Evolutionary conservation across 2,888 invertebrate genomes (phyloP), one percentile per base, ranked within the genome.

Genomic region (Cyclophora albipunctata): DNA sequence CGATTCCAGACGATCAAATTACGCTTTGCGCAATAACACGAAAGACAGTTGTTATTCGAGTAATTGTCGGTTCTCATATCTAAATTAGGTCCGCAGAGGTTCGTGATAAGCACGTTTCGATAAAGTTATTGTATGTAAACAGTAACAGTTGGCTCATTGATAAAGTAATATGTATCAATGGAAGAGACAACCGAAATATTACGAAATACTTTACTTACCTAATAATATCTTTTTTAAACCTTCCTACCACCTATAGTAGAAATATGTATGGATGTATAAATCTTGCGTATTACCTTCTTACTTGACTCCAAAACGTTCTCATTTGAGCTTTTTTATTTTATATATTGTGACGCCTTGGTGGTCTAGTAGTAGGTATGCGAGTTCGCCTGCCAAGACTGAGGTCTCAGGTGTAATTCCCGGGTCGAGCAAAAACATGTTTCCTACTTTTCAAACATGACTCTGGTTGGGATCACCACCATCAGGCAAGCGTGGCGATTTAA

Each of bases 101-200:
- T 50, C 7, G 73, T 76, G 81, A 81, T 78, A 74, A 71, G 69
- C 69, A 37, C 4, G 4, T 37, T 67, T 55, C 70, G 78, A 81
- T 81, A 82, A 81, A 37, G 20, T 37, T 37, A 5, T 75, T 75
- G 74, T 71, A 71, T 77, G 78, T 80, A 79, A 80, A 82, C 73
- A 81, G 50, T 64, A 46, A 41, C 33, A 37, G 37, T 37, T 37
- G 37, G 4, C 47, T 50, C 7, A 34, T 20, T 50, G 43, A 45
- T 48, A 49, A 20, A 20, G 45, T 45, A 42, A 46, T 44, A 48
- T 45, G 44, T 7, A 43, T 59, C 45, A 61, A 48, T 68, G 57
- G 69, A 64, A 60, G 63, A 33, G 63, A 34, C 42, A 42, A 20
- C 7, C 4, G 2, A 20, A 20, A 42, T 6, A 42, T 42, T 2